A percentile compares a stretch with the other conserved stretches of the same genome.
Conservation (phyloP, 2,113 vertebrate species). For the Nymphicus hollandicus region DNA sequence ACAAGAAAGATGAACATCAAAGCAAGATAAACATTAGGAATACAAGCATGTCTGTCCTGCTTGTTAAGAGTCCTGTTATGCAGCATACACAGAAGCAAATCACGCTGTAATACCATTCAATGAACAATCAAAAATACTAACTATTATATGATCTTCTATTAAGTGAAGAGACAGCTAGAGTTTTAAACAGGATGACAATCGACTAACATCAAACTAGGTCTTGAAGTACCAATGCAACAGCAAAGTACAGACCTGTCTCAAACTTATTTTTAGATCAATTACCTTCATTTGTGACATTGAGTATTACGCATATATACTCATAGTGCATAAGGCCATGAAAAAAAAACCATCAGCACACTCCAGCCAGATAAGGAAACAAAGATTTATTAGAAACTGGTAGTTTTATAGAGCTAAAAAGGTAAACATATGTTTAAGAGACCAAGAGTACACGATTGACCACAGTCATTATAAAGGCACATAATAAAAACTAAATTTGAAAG, state of each 20-base stretch:
- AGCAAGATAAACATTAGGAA: background rate
- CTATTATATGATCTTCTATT: background rate
- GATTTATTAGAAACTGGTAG: slow-evolving; percentile 59
- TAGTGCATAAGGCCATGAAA: background rate
- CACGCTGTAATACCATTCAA: background rate
- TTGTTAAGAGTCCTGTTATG: background rate
- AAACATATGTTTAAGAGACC: slow-evolving; percentile 14
- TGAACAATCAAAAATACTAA: background rate
- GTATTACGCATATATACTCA: background rate
- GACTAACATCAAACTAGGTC: background rate
- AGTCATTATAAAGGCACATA: slow-evolving; percentile 33
- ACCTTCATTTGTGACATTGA: background rate
- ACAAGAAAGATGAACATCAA: background rate
- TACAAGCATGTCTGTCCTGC: background rate
- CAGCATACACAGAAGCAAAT: background rate
- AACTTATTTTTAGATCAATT: background rate
- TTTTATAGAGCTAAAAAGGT: slow-evolving; percentile 35
- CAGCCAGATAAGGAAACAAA: slow-evolving; percentile 23
- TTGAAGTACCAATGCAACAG: background rate
- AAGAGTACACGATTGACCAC: slow-evolving; percentile 15
- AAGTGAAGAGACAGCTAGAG: background rate
- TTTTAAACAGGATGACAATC: background rate
- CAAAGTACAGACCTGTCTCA: background rate
- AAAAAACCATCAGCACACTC: background rate
- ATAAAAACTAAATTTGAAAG: background rate